Base-by-base conservation (phyloP, 2,888 invertebrate species). In the Trichacis sp. region DNA sequence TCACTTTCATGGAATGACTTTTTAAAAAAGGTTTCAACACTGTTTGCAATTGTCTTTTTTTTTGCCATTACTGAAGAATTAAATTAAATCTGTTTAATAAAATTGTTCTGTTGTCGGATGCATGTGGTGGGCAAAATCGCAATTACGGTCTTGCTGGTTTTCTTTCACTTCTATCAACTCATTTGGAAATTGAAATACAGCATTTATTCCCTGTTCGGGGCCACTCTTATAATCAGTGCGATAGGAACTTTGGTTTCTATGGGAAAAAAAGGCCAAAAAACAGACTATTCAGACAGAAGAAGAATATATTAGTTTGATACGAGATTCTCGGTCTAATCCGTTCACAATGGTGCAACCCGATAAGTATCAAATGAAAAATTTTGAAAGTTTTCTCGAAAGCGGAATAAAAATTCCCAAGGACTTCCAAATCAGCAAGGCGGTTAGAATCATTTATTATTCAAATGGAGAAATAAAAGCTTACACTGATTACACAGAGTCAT, bases 221-320 rank as follows among this genome's bases (percentile, higher is more conserved):
- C 5, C 64, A 64, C 49, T 68, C 60, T 11, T 64, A 65, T 42
- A 55, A 50, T 51, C 50, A 42, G 24, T 65, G 64, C 30, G 64
- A 68, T 50, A 12, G 46, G 20, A 68, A 68, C 36, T 61, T 68
- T 33, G 58, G 64, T 12, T 14, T 57, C n/a, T 68, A 68, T 45
- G 59, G 59, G 3, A 14, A 43, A 29, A 36, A 11, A 58, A 51
- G 19, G 20, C 9, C 3, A 19, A 6, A 19, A 24, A n/a, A 14
- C 20, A 47, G n/a, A 19, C 15, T 2, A 47, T 47, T 19, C 20
- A 6, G 8, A 24, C 47, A 12, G 12, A 20, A 24, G 8, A 8
- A 8, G 24, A 24, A 14, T 42, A 24, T 8, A 24, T 24, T 8
- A 8, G 8, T 24, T 24, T 24, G 8, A 8, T 24, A 24, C 24